These are phyloP conservation scores for Psittacara wagleri DNA, from an alignment of 2,113 vertebrate species.

Conservation along the genomic window DNA sequence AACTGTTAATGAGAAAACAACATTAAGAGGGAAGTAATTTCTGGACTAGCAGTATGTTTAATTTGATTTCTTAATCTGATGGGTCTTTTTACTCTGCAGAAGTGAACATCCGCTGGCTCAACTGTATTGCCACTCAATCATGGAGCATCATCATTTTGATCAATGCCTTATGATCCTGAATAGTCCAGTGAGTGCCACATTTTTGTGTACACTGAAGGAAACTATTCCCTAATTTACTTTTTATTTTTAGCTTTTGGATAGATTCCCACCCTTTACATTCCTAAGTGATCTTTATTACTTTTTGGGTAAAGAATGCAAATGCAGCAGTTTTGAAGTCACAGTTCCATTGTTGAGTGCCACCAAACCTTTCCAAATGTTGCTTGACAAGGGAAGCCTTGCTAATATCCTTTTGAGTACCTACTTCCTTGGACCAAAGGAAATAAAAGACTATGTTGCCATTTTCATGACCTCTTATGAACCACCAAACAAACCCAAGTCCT, in stretches of 20 bases:
- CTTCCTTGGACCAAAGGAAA: not conserved
- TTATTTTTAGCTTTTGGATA: slow-evolving; percentile 71
- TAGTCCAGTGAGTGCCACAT: slow-evolving; percentile 83
- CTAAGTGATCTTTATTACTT: slow-evolving; percentile 64
- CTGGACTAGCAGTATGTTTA: not conserved
- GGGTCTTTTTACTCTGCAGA: slow-evolving; percentile 68
- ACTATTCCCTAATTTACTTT: not conserved
- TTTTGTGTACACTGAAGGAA: not conserved
- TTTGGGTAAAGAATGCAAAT: slow-evolving; percentile 72
- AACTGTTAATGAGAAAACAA: not conserved
- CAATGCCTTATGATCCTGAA: slow-evolving; percentile 99
- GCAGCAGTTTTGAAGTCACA: not conserved
- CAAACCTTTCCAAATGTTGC: not conserved
- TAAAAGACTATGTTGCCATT: not conserved
- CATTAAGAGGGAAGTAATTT: not conserved
- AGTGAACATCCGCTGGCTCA: slow-evolving; percentile 95
- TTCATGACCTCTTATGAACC: not conserved
- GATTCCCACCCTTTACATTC: slow-evolving; percentile 64
- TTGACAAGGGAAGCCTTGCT: slow-evolving; percentile 1
- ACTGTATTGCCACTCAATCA: slow-evolving; percentile 96
- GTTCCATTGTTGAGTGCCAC: not conserved
- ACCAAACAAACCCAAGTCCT: not conserved
- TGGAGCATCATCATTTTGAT: slow-evolving; percentile 98
- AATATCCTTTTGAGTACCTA: not conserved
- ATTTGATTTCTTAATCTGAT: not conserved